Base-by-base conservation (phyloP, 2,113 vertebrate species). In the Platichthys flesus region DNA sequence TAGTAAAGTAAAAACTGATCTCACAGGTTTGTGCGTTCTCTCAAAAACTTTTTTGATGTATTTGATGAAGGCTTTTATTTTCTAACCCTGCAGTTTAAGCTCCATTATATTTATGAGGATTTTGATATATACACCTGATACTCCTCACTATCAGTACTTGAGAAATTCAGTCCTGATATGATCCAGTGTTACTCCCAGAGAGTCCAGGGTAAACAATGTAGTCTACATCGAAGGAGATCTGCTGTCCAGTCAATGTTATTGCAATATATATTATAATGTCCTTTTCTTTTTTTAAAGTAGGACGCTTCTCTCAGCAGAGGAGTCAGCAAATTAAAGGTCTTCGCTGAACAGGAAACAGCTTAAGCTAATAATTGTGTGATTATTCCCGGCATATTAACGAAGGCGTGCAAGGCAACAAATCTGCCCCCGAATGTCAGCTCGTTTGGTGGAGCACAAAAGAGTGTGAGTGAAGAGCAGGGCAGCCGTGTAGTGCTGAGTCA, bases 271-370 rank as follows among this genome's bases (percentile, higher is more conserved):
- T 23, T 28, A 56, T 45, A 20, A 57, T 58, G 49, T 12, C 37
- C 14, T 21, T 31, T 31, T 31, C 6, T 31, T 9, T 23, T 7
- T 54, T 51, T 15, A 35, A 57, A 71, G 65, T 9, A 8, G 42
- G 45, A 28, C 28, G 37, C 3, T 61, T 68, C 26, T 60, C 21
- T 65, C 20, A 67, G 51, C 68, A 28, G 63, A 79, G 45, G 60
- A 79, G 76, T 60, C 81, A 67, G 63, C 24, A 74, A 74, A 88
- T 82, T 26, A 84, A 82, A 61, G 56, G 31, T 70, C 65, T 68
- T 72, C 71, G 35, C 28, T 63, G 23, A 72, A 81, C 61, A 86
- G 78, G 64, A 42, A 42, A 66, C 77, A 75, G 65, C 40, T 63
- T 40, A 20, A 64, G 49, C 28, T 69, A 76, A 74, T 82, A 62